phyloP scores from a whole-genome alignment of 2,797 vertebrate genomes.

The Paedocypris micromegethes region DNA sequence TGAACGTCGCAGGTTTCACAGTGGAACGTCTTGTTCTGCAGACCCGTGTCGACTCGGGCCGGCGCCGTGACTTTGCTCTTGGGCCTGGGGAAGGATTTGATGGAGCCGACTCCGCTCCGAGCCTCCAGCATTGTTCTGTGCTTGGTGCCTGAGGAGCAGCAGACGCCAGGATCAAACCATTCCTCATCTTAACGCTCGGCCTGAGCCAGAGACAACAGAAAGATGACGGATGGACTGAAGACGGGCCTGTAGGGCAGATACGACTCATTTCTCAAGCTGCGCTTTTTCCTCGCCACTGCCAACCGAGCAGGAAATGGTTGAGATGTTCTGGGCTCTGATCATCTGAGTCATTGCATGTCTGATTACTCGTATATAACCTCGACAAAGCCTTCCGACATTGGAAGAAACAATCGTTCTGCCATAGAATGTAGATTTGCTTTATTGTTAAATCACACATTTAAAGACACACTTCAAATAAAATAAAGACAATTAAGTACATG shows the following conservation, averaged over 20 bases:
- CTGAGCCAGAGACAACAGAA: conserved; percentile 1
- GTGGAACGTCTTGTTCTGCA: conserved; percentile 98
- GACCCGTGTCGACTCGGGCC: conserved; percentile 76
- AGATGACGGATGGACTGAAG: neutral
- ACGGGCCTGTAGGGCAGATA: neutral
- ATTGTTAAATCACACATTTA: too few relatives aligned
- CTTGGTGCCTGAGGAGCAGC: conserved; percentile 79
- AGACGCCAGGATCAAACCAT: conserved; percentile 43
- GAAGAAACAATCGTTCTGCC: too few relatives aligned
- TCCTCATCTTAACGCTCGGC: conserved; percentile 1
- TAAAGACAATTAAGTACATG: too few relatives aligned
- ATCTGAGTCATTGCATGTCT: too few relatives aligned
- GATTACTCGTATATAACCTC: too few relatives aligned
- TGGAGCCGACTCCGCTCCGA: conserved; percentile 87
- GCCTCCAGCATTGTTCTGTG: conserved; percentile 99
- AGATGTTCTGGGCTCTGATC: too few relatives aligned
- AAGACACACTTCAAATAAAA: too few relatives aligned
- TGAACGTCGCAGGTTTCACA: conserved; percentile 98
- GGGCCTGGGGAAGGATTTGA: conserved; percentile 93
- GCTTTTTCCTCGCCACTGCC: neutral
- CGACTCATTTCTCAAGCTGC: conserved; percentile 2
- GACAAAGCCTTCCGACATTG: too few relatives aligned
- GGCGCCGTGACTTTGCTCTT: conserved; percentile 78
- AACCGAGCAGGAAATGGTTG: too few relatives aligned
- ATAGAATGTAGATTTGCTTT: too few relatives aligned